Evolutionary conservation across 2,888 invertebrate genomes (phyloP), one percentile per base, ranked within the genome.

Genomic region (Dendrolimus houi): DNA sequence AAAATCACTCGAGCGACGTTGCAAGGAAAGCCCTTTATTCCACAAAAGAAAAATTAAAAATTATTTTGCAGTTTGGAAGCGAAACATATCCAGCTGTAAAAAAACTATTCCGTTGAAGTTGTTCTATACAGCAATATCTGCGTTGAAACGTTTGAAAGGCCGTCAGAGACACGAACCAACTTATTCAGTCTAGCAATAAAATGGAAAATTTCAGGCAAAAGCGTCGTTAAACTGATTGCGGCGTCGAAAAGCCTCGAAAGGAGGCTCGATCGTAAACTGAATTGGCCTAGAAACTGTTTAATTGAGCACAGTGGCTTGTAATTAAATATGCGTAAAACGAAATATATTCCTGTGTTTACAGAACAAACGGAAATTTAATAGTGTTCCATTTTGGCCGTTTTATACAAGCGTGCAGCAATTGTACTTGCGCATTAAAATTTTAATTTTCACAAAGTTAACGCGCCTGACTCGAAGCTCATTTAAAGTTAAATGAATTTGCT

Each of bases 251-350:
- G 76, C 79, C 73, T 75, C 67, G 65, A 74, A 70, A 69, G 69
- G 69, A 74, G 72, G 74, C 75, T 72, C 68, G 69, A 71, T 83
- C 86, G 85, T 87, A 85, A 86, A 86, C 75, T 73, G 71, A 79
- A 83, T 84, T 79, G 79, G 78, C 77, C 77, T 75, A 79, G 79
- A 74, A 80, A 80, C 75, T 78, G 82, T 81, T 82, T 84, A 82
- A 85, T 85, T 83, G 78, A 74, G 70, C 72, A 72, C 72, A 74
- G 70, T 70, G 70, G 71, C 72, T 70, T 70, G 74, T 72, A 74
- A 79, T 81, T 78, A 80, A 80, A 78, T 75, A 74, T 71, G 73
- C 75, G 72, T 78, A 74, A 76, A 77, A 67, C 67, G 64, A 61
- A 66, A 69, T 74, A 70, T 67, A 72, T 66, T 65, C 57, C 58